Conservation (phyloP, 2,888 invertebrate species). For the Dolomedes plantarius region DNA sequence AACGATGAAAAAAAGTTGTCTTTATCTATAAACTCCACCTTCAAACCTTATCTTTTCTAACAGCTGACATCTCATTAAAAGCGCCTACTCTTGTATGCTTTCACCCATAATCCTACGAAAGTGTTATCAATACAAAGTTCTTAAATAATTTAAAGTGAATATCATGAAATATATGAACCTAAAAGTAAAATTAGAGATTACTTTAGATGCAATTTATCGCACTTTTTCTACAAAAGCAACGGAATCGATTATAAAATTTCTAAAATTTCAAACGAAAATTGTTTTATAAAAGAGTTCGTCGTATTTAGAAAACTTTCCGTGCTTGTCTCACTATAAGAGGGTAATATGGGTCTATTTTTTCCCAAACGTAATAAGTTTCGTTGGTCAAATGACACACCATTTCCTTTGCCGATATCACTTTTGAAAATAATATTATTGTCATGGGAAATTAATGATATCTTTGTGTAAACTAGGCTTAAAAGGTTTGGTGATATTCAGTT, state of each 20-base stretch:
- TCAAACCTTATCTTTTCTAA: no score
- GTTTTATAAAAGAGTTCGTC: background rate
- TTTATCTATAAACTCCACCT: no score
- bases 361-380: constrained; percentile 26
- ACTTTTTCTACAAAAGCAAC: background rate
- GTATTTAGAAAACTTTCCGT: background rate
- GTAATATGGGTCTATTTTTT: constrained; percentile 18
- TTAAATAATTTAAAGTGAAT: no score
- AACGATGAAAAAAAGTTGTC: no score
- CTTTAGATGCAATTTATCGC: background rate
- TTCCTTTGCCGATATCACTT: constrained; percentile 17
- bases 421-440: constrained; percentile 37
- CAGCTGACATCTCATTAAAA: no score
- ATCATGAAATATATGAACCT: no score
- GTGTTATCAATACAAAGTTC: no score
- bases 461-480: background rate
- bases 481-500: background rate
- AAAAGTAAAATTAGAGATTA: background rate
- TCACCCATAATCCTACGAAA: no score
- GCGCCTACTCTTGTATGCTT: no score
- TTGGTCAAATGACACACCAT: constrained; percentile 8
- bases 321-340: no score
- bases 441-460: constrained; percentile 43
- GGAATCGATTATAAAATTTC: background rate
- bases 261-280: background rate